A percentile compares a stretch with the other conserved stretches of the same genome.
phyloP scores from a whole-genome alignment of 2,113 vertebrate species.

The Chamaetylas fuelleborni region DNA sequence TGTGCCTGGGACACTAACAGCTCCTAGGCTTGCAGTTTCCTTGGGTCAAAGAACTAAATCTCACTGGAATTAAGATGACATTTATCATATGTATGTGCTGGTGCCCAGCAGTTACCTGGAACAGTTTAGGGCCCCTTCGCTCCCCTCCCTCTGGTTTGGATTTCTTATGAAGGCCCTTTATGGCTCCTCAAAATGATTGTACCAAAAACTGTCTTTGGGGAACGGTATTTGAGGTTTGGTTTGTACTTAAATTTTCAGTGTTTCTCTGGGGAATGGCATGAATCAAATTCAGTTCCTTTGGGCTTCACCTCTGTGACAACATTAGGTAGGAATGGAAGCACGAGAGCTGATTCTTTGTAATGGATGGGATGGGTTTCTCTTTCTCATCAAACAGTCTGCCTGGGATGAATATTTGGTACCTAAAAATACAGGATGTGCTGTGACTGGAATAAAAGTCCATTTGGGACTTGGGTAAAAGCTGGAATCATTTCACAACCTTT shows the following conservation, averaged over 20 bases:
- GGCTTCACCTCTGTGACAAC: neutral
- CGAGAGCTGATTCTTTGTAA: neutral
- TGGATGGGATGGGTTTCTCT: neutral
- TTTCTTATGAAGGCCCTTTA: neutral
- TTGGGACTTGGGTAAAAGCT: neutral
- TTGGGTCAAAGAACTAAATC: neutral
- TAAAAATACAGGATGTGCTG: neutral
- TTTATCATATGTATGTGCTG: neutral
- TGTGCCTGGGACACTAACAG: neutral
- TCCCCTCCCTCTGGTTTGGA: neutral
- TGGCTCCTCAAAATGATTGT: neutral
- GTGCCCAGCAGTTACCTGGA: neutral
- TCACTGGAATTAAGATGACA: neutral
- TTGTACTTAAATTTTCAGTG: neutral
- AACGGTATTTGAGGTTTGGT: neutral
- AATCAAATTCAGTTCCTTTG: neutral
- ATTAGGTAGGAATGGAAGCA: accelerated
- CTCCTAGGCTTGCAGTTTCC: neutral
- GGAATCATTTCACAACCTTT: neutral
- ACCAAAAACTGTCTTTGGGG: neutral
- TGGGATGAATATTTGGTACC: neutral
- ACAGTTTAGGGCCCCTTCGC: neutral
- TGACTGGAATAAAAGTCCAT: neutral
- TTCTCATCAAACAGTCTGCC: neutral
- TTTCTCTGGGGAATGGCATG: neutral